These are phyloP conservation scores for Acropternis orthonyx DNA, from an alignment of 2,797 vertebrate species.

Conservation along the genomic window DNA sequence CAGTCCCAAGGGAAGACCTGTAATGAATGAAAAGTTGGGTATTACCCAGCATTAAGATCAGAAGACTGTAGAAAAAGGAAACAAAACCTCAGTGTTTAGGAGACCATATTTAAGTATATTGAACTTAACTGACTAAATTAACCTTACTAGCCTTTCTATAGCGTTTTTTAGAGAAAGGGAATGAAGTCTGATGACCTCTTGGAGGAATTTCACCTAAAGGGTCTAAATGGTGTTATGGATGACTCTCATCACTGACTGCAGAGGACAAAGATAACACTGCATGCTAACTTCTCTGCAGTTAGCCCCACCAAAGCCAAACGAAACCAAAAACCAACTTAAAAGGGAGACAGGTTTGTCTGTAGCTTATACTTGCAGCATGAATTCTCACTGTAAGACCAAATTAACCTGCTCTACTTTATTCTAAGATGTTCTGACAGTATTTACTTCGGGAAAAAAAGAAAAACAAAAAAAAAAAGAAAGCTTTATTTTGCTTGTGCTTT, in stretches of 20 bases:
- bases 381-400: not conserved
- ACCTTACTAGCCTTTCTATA: not conserved
- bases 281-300: not conserved
- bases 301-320: not conserved
- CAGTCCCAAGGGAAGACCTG: not conserved
- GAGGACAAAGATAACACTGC: not conserved
- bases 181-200: not conserved
- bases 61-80: not conserved
- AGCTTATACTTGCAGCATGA: not conserved
- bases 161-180: not conserved
- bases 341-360: not conserved
- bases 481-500: not conserved
- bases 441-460: not conserved
- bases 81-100: not conserved
- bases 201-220: not conserved
- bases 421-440: not conserved
- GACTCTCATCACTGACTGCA: not conserved
- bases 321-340: not conserved
- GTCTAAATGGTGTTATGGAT: not conserved
- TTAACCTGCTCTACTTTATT: not conserved
- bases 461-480: not conserved
- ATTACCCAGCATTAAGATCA: not conserved
- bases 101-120: not conserved
- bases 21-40: constrained; percentile 9
- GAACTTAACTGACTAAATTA: not conserved